Conservation (phyloP, 2,797 vertebrate species). For the Muscicapa striata region DNA sequence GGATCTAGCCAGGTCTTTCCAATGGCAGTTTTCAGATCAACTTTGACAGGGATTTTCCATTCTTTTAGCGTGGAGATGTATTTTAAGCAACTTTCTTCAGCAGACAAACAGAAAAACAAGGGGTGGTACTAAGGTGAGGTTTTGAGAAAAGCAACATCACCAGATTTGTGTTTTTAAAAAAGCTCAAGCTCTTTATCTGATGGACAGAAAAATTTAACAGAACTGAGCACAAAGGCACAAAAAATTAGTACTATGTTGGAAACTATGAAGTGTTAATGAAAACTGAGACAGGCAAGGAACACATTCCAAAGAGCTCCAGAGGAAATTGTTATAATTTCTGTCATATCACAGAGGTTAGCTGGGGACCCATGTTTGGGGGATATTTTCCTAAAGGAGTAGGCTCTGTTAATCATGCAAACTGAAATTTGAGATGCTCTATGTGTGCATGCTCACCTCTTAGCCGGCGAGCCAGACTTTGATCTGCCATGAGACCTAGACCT, state of each 20-base stretch:
- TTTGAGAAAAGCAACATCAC: background rate
- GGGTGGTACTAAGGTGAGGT: background rate
- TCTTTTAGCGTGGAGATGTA: background rate
- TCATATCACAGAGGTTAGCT: background rate
- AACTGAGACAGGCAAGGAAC: background rate
- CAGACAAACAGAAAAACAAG: background rate
- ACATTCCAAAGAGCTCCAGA: background rate
- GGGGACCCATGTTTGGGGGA: background rate
- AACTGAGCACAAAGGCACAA: background rate
- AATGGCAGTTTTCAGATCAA: background rate
- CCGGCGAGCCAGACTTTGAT: constrained; percentile 51
- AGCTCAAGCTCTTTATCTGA: background rate
- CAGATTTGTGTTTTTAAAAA: background rate
- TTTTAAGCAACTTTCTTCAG: background rate
- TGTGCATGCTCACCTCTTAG: constrained; percentile 46
- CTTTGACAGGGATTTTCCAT: background rate
- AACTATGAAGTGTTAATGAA: background rate
- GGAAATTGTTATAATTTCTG: background rate
- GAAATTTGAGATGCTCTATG: background rate
- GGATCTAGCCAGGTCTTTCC: background rate
- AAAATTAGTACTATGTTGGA: background rate
- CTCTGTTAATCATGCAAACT: background rate
- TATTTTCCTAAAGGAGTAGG: background rate
- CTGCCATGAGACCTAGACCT: constrained; percentile 68
- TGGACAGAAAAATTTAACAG: background rate